phyloP scores from a whole-genome alignment of 2,113 vertebrate genomes.

The Garra rufa region DNA sequence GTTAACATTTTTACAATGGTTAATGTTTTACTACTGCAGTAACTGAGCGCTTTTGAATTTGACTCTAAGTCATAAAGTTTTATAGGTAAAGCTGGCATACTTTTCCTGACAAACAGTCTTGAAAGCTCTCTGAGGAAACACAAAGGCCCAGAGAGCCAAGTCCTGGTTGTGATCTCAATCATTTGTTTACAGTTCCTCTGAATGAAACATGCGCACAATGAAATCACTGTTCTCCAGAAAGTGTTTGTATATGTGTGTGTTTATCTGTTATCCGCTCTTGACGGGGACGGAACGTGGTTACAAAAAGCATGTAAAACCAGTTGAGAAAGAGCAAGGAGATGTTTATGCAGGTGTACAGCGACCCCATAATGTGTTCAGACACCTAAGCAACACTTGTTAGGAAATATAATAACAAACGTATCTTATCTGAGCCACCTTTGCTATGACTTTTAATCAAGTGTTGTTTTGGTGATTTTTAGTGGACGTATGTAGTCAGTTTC shows the following conservation, averaged over 20 bases:
- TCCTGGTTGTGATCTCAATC: slow-evolving; percentile 55
- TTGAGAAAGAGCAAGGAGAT: not conserved
- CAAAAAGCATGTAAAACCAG: slow-evolving; percentile 27
- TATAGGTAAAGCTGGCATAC: slow-evolving; percentile 54
- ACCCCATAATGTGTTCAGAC: not conserved
- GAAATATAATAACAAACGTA: not conserved
- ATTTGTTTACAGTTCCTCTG: slow-evolving; percentile 61
- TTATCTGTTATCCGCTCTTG: slow-evolving; percentile 42
- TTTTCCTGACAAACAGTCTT: slow-evolving; percentile 51
- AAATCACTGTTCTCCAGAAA: slow-evolving; percentile 52
- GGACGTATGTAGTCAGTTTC: too few relatives aligned
- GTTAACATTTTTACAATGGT: slow-evolving; percentile 1
- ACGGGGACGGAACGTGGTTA: slow-evolving; percentile 1
- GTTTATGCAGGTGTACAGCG: slow-evolving; percentile 9
- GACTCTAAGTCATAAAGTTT: slow-evolving; percentile 51
- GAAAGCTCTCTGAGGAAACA: slow-evolving; percentile 52
- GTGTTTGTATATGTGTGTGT: slow-evolving; percentile 56
- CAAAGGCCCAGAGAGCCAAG: slow-evolving; percentile 17
- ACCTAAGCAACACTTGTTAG: not conserved
- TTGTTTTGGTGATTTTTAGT: too few relatives aligned
- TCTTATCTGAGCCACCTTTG: not conserved
- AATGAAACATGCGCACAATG: slow-evolving; percentile 61
- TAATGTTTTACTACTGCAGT: slow-evolving; percentile 5
- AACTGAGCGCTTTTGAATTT: not conserved
- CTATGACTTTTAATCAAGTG: not conserved